A percentile compares a stretch with the other conserved stretches of the same genome.
Conservation (phyloP, 2,797 vertebrate genomes). For the Caiman crocodilus region DNA sequence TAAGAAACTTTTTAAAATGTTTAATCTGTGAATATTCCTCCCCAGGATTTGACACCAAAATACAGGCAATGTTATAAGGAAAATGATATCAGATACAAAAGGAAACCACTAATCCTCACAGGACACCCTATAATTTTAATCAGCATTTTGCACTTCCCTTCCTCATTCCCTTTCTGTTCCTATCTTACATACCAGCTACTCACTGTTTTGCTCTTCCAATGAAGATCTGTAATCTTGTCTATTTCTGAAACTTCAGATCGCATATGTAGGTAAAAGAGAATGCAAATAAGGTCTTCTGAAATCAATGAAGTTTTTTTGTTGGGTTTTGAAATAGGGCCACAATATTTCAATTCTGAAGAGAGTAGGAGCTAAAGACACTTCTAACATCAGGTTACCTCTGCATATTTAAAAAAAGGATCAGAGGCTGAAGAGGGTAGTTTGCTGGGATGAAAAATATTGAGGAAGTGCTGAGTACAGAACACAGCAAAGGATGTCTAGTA, state of each 20-base stretch:
- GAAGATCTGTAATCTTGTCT: background rate
- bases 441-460: background rate
- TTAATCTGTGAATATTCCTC: background rate
- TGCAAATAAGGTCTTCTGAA: rapidly evolving
- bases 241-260: rapidly evolving
- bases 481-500: background rate
- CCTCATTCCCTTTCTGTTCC: background rate
- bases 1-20: background rate
- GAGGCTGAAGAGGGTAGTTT: background rate
- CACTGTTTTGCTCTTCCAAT: background rate
- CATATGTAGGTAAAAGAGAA: background rate
- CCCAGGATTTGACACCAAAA: background rate
- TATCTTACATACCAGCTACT: background rate
- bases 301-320: background rate
- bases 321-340: rapidly evolving
- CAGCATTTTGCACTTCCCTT: background rate
- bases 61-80: background rate
- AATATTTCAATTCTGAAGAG: background rate
- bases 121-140: background rate
- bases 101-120: background rate
- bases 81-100: background rate
- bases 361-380: background rate
- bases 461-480: background rate
- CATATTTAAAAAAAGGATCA: background rate
- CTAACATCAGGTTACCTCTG: background rate